Conservation (phyloP, 2,888 invertebrate genomes). For the Formica aserva region DNA sequence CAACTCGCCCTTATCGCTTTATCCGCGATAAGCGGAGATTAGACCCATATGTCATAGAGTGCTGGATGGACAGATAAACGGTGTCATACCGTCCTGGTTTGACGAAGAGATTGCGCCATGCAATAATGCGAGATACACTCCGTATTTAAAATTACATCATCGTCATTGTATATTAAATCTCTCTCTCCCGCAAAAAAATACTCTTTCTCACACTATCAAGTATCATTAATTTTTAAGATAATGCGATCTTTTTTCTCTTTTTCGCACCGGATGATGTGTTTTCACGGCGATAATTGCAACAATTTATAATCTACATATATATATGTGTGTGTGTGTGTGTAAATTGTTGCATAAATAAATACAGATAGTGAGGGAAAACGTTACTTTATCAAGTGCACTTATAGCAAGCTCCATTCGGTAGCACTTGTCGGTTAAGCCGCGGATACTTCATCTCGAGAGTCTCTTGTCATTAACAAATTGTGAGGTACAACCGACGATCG, state of each 20-base stretch:
- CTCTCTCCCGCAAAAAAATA: neutral
- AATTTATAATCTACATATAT: neutral
- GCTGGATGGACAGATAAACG: constrained; percentile 70
- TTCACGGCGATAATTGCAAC: constrained; percentile 9
- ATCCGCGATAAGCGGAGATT: constrained; percentile 79
- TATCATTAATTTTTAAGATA: neutral
- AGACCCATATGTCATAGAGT: constrained; percentile 78
- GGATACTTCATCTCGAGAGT: constrained; percentile 79
- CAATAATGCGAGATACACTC: neutral
- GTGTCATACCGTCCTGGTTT: constrained; percentile 66
- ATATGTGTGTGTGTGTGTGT: neutral
- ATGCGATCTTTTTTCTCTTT: neutral
- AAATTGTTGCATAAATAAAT: constrained; percentile 64
- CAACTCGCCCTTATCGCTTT: constrained; percentile 74
- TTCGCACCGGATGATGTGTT: neutral
- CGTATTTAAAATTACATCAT: neutral
- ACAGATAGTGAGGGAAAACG: constrained; percentile 67
- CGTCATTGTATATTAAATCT: neutral
- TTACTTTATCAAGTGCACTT: constrained; percentile 76
- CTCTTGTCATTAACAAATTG: constrained; percentile 79
- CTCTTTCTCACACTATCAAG: neutral
- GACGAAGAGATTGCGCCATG: constrained; percentile 48
- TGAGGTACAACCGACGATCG: constrained; percentile 64
- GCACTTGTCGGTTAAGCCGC: constrained; percentile 78
- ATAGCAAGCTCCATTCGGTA: constrained; percentile 71